These are phyloP conservation scores for Ophiodon elongatus DNA, from an alignment of 2,113 vertebrate genomes.

Conservation along the genomic window DNA sequence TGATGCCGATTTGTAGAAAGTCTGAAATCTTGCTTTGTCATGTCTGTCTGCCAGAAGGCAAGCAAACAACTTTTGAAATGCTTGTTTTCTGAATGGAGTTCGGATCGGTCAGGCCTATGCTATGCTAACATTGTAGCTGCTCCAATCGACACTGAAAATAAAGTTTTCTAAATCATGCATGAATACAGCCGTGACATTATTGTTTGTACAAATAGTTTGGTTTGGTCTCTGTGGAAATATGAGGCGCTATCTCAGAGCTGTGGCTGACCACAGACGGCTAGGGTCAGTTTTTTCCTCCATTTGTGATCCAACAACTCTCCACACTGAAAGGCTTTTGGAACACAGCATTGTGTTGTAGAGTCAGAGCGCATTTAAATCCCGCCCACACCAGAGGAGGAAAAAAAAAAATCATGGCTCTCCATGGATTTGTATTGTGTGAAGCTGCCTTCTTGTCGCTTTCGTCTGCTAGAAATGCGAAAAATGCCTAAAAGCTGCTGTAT, in stretches of 20 bases:
- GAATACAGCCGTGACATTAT: background rate
- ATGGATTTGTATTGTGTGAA: background rate
- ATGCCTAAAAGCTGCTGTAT: background rate
- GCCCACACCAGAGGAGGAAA: background rate
- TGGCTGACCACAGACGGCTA: background rate
- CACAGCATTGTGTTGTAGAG: background rate
- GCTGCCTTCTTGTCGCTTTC: background rate
- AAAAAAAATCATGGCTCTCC: background rate
- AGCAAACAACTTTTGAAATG: background rate
- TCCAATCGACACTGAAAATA: background rate
- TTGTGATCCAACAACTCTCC: background rate
- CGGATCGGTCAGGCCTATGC: background rate
- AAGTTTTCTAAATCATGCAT: background rate
- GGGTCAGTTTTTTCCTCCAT: background rate
- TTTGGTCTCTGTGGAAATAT: background rate
- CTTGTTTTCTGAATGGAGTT: no score
- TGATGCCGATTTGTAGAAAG: background rate
- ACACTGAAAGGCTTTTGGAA: background rate
- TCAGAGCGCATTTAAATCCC: background rate
- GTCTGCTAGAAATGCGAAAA: background rate
- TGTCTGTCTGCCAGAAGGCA: background rate
- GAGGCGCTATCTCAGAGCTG: background rate
- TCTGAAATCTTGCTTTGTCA: background rate
- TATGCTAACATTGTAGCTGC: background rate
- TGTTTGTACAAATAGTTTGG: background rate